phyloP scores from a whole-genome alignment of 2,888 invertebrate genomes.

The Panopea generosa region DNA sequence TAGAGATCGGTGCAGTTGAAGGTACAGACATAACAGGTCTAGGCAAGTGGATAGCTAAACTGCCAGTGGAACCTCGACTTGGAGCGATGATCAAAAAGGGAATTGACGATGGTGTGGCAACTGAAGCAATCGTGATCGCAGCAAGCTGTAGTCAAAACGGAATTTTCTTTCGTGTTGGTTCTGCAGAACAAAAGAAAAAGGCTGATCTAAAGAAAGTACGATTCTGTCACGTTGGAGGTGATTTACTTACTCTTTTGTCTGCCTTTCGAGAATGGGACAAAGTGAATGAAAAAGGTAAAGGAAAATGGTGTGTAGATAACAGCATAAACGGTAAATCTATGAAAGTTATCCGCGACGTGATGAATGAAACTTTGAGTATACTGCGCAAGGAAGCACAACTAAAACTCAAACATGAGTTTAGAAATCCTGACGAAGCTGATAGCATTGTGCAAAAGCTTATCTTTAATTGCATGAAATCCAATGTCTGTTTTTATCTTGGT shows the following conservation, averaged over 20 bases:
- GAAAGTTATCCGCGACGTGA: constrained; percentile 69
- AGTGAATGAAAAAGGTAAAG: constrained; percentile 70
- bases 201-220: constrained; percentile 73
- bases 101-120: constrained; percentile 65
- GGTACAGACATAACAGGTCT: constrained; percentile 75
- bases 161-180: constrained; percentile 79
- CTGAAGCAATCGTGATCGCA: constrained; percentile 79
- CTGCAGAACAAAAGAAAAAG: constrained; percentile 72
- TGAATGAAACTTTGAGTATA: constrained; percentile 69
- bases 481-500: constrained; percentile 76
- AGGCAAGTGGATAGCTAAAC: constrained; percentile 79
- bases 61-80: constrained; percentile 81
- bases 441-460: constrained; percentile 66
- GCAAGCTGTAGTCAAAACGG: constrained; percentile 75
- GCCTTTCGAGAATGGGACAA: constrained; percentile 77
- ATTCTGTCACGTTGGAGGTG: constrained; percentile 79
- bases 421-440: constrained; percentile 35
- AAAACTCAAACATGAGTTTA: constrained; percentile 57
- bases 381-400: constrained; percentile 68
- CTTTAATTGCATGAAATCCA: constrained; percentile 68
- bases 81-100: constrained; percentile 73
- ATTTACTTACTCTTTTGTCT: constrained; percentile 76
- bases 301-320: constrained; percentile 81
- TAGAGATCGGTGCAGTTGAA: constrained; percentile 76
- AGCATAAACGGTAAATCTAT: constrained; percentile 82